Evolutionary conservation across 2,113 vertebrate genomes (phyloP).

Genomic region (Picathartes gymnocephalus): DNA sequence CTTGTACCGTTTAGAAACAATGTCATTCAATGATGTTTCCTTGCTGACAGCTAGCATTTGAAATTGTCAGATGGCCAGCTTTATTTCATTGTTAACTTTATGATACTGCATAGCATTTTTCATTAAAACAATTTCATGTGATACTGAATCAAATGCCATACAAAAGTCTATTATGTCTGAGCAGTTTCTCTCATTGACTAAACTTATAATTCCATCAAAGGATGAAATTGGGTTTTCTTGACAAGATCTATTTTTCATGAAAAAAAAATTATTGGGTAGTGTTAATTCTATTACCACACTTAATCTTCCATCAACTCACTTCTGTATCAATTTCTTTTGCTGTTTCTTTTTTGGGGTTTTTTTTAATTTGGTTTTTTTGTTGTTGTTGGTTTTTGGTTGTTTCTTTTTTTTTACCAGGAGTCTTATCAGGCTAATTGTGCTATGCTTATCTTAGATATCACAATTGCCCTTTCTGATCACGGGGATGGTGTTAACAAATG

Average conservation of each 20-base stretch:
- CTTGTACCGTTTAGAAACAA: background rate
- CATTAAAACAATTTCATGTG: background rate
- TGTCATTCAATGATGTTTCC: background rate
- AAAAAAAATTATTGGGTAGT: background rate
- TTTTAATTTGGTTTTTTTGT: too few relatives aligned
- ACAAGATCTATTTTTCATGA: constrained; percentile 4
- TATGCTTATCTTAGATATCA: background rate
- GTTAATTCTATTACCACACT: constrained; percentile 3
- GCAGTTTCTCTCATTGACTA: background rate
- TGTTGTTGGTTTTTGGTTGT: too few relatives aligned
- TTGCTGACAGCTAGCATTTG: background rate
- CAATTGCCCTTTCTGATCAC: background rate
- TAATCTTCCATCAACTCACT: background rate
- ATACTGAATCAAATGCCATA: background rate
- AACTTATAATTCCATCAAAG: constrained; percentile 24
- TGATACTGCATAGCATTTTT: background rate
- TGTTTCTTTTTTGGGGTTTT: background rate
- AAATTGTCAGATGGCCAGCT: background rate
- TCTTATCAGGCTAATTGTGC: background rate
- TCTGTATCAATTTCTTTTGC: background rate
- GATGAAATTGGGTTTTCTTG: constrained; percentile 25
- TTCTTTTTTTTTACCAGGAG: background rate
- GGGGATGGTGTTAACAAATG: background rate
- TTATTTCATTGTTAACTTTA: background rate
- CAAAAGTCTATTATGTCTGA: background rate